A percentile compares a stretch with the other conserved stretches of the same genome.
phyloP scores from a whole-genome alignment of 2,888 invertebrate species.

The Atrina japonica region DNA sequence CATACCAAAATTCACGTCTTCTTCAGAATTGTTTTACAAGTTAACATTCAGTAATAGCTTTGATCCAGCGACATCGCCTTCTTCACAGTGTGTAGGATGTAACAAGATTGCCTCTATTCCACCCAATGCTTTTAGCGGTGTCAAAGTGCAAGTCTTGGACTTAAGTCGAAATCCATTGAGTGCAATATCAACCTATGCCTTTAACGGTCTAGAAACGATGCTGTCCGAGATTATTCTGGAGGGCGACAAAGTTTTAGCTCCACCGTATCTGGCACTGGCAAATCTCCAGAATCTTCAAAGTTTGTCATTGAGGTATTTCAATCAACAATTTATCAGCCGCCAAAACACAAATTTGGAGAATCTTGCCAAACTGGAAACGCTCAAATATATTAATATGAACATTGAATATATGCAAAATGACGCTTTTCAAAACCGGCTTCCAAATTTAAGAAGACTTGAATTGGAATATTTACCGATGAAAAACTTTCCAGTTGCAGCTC shows the following conservation, averaged over 20 bases:
- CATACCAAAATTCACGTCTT: conserved; percentile 41
- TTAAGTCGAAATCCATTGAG: conserved; percentile 91
- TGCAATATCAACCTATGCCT: conserved; percentile 91
- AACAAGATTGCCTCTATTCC: conserved; percentile 54
- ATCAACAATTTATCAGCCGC: conserved; percentile 28
- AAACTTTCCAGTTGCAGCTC: conserved; percentile 31
- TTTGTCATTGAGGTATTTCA: conserved; percentile 48
- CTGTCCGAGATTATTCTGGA: conserved; percentile 90
- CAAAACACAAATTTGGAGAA: conserved; percentile 35
- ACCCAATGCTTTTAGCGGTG: conserved; percentile 88
- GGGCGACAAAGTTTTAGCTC: conserved; percentile 43
- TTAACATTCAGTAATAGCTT: conserved; percentile 52
- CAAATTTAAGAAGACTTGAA: conserved; percentile 41
- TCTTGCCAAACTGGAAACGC: conserved; percentile 45
- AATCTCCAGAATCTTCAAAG: conserved; percentile 44
- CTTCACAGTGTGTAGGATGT: conserved; percentile 14
- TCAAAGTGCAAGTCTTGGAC: conserved; percentile 90
- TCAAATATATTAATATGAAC: conserved; percentile 50
- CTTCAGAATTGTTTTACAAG: conserved; percentile 49
- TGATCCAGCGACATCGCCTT: not conserved
- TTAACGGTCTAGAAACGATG: conserved; percentile 88
- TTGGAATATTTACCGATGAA: conserved; percentile 32
- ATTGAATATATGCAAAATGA: conserved; percentile 28
- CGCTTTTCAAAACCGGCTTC: conserved; percentile 30
- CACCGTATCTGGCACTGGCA: conserved; percentile 45